Conservation (phyloP, 1,140 invertebrate species). For the Drosophila kohkoa region DNA sequence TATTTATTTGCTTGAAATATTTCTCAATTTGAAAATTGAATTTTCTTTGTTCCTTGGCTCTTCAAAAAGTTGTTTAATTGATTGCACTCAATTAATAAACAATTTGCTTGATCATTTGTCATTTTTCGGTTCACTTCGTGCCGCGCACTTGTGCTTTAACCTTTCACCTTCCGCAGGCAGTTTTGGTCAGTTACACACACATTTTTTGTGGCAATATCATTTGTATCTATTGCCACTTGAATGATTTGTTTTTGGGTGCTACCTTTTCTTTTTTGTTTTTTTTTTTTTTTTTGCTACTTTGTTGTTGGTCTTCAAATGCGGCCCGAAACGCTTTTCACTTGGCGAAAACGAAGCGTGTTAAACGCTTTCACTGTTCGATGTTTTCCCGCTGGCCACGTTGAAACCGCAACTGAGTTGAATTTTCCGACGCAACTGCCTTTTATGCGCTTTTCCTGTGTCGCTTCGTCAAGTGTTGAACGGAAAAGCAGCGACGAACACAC, state of each 20-base stretch:
- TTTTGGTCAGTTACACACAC: slow-evolving; percentile 16
- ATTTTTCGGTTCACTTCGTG: slow-evolving; percentile 28
- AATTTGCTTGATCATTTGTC: slow-evolving; percentile 31
- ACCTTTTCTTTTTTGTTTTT: not conserved
- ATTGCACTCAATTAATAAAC: slow-evolving; percentile 30
- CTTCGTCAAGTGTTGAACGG: slow-evolving; percentile 70
- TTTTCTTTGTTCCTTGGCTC: slow-evolving; percentile 1
- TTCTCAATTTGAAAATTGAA: slow-evolving; percentile 1
- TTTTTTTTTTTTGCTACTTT: not conserved
- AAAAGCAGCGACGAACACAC: slow-evolving; percentile 31
- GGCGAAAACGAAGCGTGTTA: not conserved
- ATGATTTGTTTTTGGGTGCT: slow-evolving; percentile 23
- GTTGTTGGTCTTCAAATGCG: slow-evolving; percentile 22
- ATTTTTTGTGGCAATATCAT: slow-evolving; percentile 6
- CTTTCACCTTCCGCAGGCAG: not conserved
- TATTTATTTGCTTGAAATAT: slow-evolving; percentile 10
- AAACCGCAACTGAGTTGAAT: slow-evolving; percentile 73
- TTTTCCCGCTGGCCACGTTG: slow-evolving; percentile 51
- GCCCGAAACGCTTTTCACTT: slow-evolving; percentile 29
- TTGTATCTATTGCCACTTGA: slow-evolving; percentile 41
- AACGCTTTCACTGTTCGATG: slow-evolving; percentile 23
- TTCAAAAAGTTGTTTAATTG: slow-evolving; percentile 6
- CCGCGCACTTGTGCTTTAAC: not conserved
- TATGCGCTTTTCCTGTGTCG: slow-evolving; percentile 66
- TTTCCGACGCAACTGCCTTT: slow-evolving; percentile 62